Evolutionary conservation across 1,140 invertebrate species (phyloP), one percentile per base, ranked within the genome.

Genomic region (Branchinecta lindahli): DNA sequence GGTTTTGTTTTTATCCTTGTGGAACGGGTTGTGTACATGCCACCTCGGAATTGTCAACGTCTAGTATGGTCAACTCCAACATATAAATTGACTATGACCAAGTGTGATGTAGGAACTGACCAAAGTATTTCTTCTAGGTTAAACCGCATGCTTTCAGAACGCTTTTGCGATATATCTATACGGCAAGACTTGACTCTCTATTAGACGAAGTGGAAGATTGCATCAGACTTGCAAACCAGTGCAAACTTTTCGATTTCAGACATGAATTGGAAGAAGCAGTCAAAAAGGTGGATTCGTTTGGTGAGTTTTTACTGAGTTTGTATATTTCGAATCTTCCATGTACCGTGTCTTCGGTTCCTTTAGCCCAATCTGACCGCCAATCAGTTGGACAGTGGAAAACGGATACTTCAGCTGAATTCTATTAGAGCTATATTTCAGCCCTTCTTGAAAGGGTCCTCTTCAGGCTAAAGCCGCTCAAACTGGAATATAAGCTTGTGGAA

Each of bases 81-180:
- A 3, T 33, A 33, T 1, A 33, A 33, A 33, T 33, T 33, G 33
- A 33, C 33, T 1, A 1, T 33, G 33, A 5, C 1, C 1, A 33
- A 5, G 33, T 33, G 5, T 33, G 33, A 33, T 33, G 5, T 33
- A 5, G 33, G 5, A 33, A 33, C 5, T 33, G 33, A 33, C 33
- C 1, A 33, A 33, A 1, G 33, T 33, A 33, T 33, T 61, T 12
- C 18, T 61, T 20, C 18, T 61, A 61, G 52, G 77, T 83, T 45
- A 69, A 71, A 15, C 77, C 80, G 6, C 73, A 69, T 69, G 78
- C 79, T 0, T 82, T 83, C 69, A 73, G 77, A 66, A 75, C 78
- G 10, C 75, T 82, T 46, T 68, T 83, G 45, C 77, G 80, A 52
- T 83, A 78, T 73, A 72, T 82, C 12, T 83, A 83, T 72, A 81